A percentile compares a stretch with the other conserved stretches of the same genome.
Evolutionary conservation across 2,888 invertebrate species (phyloP).

Genomic region (Nemapogon koenigi): DNA sequence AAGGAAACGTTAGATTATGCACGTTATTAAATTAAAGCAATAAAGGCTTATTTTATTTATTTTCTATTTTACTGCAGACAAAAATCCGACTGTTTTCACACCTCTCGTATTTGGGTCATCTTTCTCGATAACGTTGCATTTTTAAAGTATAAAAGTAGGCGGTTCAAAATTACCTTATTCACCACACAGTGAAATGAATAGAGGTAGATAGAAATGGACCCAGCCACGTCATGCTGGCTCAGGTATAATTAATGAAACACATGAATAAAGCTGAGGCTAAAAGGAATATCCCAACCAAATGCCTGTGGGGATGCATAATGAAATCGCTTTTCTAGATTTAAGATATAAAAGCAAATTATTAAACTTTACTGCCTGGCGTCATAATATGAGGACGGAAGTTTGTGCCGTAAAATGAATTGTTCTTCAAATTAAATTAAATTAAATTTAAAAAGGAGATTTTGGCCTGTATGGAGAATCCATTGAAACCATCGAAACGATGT

Average conservation of each 20-base stretch:
- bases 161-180: not conserved
- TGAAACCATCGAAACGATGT: too few species aligned
- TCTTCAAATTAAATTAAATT: too few species aligned
- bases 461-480: too few species aligned
- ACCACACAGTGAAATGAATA: constrained; percentile 2
- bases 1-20: too few species aligned
- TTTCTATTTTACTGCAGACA: too few species aligned
- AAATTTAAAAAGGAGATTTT: too few species aligned
- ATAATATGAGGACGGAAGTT: too few species aligned
- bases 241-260: constrained; percentile 1
- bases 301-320: constrained; percentile 4
- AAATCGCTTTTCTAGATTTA: not conserved
- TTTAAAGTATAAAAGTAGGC: not conserved
- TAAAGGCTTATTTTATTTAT: too few species aligned
- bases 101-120: not conserved
- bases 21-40: too few species aligned
- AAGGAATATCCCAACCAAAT: constrained; percentile 2
- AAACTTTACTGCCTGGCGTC: too few species aligned
- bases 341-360: not conserved
- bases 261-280: not conserved
- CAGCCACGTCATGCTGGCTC: constrained; percentile 2
- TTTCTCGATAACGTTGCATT: not conserved
- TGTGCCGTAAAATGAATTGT: too few species aligned
- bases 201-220: not conserved
- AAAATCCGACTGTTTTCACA: not conserved